Base-by-base conservation (phyloP, 2,113 vertebrate species). In the Gorsachius goisagi region DNA sequence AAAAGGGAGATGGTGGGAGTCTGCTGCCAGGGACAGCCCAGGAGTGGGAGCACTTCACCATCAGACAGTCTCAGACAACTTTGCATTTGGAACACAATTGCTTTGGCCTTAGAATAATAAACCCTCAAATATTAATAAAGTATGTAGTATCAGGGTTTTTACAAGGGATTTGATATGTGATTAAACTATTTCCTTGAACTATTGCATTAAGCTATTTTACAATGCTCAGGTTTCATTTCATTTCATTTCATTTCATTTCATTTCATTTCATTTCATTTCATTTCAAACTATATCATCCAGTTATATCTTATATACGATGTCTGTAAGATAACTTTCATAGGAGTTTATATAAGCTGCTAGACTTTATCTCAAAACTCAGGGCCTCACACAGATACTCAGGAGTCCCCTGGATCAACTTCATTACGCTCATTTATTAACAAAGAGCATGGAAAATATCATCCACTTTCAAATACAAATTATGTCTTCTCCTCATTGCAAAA, bases 351-450 rank as follows among this genome's bases (percentile, higher is more conserved):
- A 62, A 67, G 26, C 74, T 81, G 3, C 52, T 90, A 58, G 21
- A 84, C 5, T 83, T 95, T 55, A 53, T 35, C 16, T 3, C 33
- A 71, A 84, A 85, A 76, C 21, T 44, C 47, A 44, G 11, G 45
- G 21, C 26, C 26, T 55, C 39, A 49, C 17, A 75, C 6, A 78
- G 20, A 45, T 37, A 62, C 12, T 41, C 53, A 26, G 12, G 35
- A 37, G 15, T 39, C 47, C 59, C 12, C 56, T 44, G 45, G 22
- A 56, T 85, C 24, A 64, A 7, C 22, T 90, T 94, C 60, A 62
- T 79, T 56, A 78, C 35, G 23, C 5, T 86, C 27, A 66, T 92
- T 94, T 71, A 71, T 88, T 78, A 89, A 55, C 18, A 52, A 67
- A 66, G 56, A 81, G 4, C 15, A 59, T 39, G 21, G 39, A 83